Evolutionary conservation across 2,113 vertebrate species (phyloP).

Genomic region (Labeo catla): DNA sequence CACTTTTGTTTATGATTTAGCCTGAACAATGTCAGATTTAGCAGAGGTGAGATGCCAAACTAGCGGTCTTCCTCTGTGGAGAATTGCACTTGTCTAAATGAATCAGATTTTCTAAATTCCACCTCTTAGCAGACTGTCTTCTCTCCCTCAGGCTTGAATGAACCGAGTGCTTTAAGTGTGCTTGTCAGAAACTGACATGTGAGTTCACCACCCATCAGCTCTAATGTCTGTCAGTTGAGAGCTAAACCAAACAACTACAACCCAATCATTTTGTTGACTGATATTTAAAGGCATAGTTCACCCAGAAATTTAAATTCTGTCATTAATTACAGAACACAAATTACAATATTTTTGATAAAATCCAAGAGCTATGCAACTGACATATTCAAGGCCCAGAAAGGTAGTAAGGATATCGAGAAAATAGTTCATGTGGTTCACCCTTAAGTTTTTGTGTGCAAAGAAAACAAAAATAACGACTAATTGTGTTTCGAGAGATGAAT

Average conservation of each 20-base stretch:
- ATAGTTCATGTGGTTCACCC: too few relatives aligned
- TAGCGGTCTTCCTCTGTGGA: constrained; percentile 29
- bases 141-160: constrained; percentile 47
- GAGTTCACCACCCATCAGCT: constrained; percentile 31
- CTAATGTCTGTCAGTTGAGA: constrained; percentile 54
- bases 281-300: neutral
- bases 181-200: constrained; percentile 54
- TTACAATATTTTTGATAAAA: too few relatives aligned
- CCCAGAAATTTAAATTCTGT: too few relatives aligned
- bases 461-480: too few relatives aligned
- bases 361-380: too few relatives aligned
- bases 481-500: too few relatives aligned
- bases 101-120: constrained; percentile 64
- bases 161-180: constrained; percentile 52
- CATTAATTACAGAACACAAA: too few relatives aligned
- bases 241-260: constrained; percentile 5
- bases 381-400: too few relatives aligned
- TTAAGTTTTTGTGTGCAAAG: too few relatives aligned
- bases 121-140: constrained; percentile 43
- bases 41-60: constrained; percentile 32
- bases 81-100: constrained; percentile 61
- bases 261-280: neutral
- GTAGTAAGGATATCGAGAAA: too few relatives aligned
- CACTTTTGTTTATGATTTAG: constrained; percentile 1
- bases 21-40: neutral